Evolutionary conservation across 2,113 vertebrate species (phyloP).

Genomic region (Plecturocebus donacophilus): DNA sequence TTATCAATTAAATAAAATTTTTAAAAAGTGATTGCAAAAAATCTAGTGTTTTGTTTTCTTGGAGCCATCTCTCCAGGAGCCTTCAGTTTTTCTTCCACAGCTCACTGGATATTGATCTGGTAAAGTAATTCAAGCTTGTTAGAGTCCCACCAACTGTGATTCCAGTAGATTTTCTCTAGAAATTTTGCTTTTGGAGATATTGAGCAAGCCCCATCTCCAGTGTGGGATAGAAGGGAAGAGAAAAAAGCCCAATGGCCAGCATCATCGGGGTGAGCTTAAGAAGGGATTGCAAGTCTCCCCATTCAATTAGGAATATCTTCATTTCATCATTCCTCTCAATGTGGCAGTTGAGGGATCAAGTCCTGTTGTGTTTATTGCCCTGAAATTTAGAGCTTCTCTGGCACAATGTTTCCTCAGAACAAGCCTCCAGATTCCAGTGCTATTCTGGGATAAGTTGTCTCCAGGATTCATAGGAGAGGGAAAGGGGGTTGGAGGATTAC

Average conservation of each 20-base stretch:
- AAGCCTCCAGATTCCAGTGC: background rate
- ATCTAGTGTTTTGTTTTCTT: background rate
- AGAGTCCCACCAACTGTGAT: background rate
- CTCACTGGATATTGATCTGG: background rate
- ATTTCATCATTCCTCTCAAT: background rate
- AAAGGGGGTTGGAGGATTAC: background rate
- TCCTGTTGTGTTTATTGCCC: background rate
- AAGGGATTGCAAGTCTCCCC: background rate
- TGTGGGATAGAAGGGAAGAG: background rate
- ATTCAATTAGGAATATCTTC: background rate
- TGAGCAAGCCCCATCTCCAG: background rate
- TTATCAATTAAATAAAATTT: background rate
- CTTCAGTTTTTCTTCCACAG: background rate
- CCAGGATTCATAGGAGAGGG: background rate
- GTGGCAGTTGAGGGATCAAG: background rate
- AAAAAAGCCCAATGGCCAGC: background rate
- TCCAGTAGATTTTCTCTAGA: background rate
- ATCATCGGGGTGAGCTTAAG: background rate
- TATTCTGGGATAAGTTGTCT: background rate
- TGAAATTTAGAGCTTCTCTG: background rate
- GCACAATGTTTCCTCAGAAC: background rate
- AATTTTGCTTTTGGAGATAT: slow-evolving; percentile 16
- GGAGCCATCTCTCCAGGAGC: background rate
- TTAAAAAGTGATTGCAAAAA: background rate
- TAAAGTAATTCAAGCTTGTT: background rate